Percentiles rank a stretch among this genome's conserved stretches.
Conservation (phyloP, 2,113 vertebrate genomes). For the Athene cunicularia region DNA sequence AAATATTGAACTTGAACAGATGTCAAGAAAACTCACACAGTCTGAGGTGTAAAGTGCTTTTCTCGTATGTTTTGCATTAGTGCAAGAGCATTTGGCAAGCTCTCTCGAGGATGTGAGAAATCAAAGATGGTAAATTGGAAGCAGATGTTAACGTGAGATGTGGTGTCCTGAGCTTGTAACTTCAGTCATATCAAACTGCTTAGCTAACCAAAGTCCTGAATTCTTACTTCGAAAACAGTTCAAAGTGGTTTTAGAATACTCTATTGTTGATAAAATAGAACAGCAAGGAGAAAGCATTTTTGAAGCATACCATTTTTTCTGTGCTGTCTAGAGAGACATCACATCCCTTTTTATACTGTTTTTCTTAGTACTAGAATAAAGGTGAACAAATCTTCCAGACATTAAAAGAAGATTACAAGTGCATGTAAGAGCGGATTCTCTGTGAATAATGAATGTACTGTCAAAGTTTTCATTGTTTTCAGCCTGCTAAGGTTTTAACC, state of each 20-base stretch:
- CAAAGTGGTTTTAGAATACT: background rate
- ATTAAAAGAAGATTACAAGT: background rate
- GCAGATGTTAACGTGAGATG: background rate
- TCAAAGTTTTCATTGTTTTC: slow-evolving; percentile 8
- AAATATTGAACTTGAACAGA: background rate
- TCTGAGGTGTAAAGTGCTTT: background rate
- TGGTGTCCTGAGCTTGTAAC: background rate
- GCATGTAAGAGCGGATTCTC: background rate
- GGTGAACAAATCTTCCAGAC: background rate
- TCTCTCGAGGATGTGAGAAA: background rate
- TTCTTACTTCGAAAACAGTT: background rate
- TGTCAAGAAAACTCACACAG: background rate
- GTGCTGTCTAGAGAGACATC: background rate
- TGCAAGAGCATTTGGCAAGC: background rate
- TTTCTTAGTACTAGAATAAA: background rate
- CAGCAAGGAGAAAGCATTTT: background rate
- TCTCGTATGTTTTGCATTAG: background rate
- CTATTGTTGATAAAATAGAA: background rate
- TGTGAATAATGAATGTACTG: background rate
- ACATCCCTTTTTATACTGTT: background rate
- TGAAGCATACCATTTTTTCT: background rate
- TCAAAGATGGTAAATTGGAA: slow-evolving; percentile 1
- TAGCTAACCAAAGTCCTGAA: background rate
- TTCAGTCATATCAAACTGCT: background rate
- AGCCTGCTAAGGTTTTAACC: background rate